Conservation (phyloP, 2,888 invertebrate species). For the Acanthococcus lagerstroemiae region DNA sequence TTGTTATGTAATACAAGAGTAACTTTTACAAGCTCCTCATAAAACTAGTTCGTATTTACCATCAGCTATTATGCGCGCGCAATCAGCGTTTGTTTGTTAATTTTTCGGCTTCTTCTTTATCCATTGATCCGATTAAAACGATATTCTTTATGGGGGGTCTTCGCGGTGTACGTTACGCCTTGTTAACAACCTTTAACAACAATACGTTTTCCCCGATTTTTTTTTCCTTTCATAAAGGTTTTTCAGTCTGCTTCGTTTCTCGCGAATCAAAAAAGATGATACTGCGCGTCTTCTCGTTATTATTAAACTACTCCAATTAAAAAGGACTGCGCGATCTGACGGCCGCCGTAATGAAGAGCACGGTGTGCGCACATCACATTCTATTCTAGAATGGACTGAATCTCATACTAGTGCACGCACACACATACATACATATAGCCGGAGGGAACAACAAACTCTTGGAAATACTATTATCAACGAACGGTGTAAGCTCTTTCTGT, state of each 20-base stretch:
- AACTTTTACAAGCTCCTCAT: conserved; percentile 27
- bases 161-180: conserved; percentile 21
- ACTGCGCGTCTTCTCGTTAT: too few species aligned
- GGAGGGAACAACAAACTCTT: too few species aligned
- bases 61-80: conserved; percentile 28
- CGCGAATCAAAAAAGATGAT: background rate
- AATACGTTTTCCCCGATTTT: background rate
- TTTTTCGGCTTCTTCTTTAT: conserved; percentile 31
- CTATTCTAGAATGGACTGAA: too few species aligned
- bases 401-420: too few species aligned
- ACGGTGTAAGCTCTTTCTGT: too few species aligned
- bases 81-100: conserved; percentile 29
- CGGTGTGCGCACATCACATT: too few species aligned
- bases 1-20: conserved; percentile 29
- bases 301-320: too few species aligned
- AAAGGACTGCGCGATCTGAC: too few species aligned
- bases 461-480: too few species aligned
- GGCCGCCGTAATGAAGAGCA: too few species aligned
- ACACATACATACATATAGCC: too few species aligned
- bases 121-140: conserved; percentile 31
- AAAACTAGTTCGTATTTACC: conserved; percentile 24
- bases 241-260: conserved; percentile 4
- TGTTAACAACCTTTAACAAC: conserved; percentile 11
- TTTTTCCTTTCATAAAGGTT: background rate
- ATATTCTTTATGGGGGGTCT: conserved; percentile 30